Percentiles rank a stretch among this genome's conserved stretches.
Evolutionary conservation across 1,140 invertebrate species (phyloP).

Genomic region (Cryptotermes secundus): DNA sequence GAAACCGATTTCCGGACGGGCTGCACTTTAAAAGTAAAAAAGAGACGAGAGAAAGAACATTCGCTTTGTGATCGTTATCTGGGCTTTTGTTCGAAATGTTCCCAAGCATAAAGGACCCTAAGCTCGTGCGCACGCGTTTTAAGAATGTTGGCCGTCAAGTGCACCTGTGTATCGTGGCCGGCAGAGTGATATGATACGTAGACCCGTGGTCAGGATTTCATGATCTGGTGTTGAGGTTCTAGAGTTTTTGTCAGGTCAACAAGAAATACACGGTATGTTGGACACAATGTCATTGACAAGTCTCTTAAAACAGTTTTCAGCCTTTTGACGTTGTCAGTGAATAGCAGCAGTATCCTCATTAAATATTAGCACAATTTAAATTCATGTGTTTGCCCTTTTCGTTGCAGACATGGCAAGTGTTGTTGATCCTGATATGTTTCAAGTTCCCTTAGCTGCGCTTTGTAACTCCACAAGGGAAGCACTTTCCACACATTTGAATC

Average conservation of each 20-base stretch:
- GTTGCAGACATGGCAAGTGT: background rate
- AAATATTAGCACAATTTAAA: background rate
- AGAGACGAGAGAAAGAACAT: too few relatives aligned
- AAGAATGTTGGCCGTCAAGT: background rate
- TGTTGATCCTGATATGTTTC: background rate
- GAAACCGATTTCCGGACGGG: too few relatives aligned
- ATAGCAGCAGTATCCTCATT: background rate
- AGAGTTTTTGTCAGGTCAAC: too few relatives aligned
- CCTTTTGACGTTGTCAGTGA: background rate
- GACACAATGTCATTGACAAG: too few relatives aligned
- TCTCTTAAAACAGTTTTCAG: background rate
- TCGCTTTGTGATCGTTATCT: too few relatives aligned
- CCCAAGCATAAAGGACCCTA: background rate
- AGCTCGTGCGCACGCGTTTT: background rate
- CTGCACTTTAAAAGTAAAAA: too few relatives aligned
- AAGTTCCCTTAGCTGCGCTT: background rate
- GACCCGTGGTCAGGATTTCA: too few relatives aligned
- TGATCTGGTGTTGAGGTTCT: too few relatives aligned
- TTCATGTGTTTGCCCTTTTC: background rate
- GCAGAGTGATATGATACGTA: too few relatives aligned
- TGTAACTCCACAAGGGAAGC: slow-evolving; percentile 46
- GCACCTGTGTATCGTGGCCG: background rate
- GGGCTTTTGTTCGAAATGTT: background rate
- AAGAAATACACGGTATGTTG: too few relatives aligned
- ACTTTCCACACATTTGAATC: slow-evolving; percentile 58